phyloP scores from a whole-genome alignment of 1,140 invertebrate species.

The Drosophila equinoxialis region DNA sequence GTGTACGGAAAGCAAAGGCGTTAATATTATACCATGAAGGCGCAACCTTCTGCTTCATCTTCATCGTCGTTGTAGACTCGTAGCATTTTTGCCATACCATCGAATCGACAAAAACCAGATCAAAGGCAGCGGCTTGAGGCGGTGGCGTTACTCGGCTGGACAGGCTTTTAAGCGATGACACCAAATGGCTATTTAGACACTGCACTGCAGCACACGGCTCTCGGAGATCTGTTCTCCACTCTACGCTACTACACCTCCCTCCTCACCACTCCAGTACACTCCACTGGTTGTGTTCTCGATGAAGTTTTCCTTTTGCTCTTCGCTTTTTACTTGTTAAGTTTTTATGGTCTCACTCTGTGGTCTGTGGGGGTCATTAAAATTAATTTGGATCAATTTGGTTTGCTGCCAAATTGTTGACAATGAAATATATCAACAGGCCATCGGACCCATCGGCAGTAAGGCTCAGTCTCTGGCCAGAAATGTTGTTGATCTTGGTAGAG shows the following conservation, averaged over 20 bases:
- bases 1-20: constrained; percentile 50
- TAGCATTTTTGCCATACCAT: constrained; percentile 71
- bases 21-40: constrained; percentile 69
- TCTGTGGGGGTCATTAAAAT: constrained; percentile 81
- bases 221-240: constrained; percentile 1
- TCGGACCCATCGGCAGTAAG: constrained; percentile 13
- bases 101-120: constrained; percentile 48
- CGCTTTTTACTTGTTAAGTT: constrained; percentile 55
- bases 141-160: constrained; percentile 72
- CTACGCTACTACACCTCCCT: background rate
- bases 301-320: background rate
- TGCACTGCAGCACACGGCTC: constrained; percentile 29
- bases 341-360: constrained; percentile 65
- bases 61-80: constrained; percentile 2
- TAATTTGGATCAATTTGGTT: constrained; percentile 83
- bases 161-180: constrained; percentile 83
- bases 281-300: background rate
- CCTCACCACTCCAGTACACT: background rate
- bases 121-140: constrained; percentile 71
- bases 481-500: constrained; percentile 48
- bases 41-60: constrained; percentile 41
- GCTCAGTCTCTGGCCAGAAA: constrained; percentile 2
- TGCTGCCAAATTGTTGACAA: constrained; percentile 83
- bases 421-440: constrained; percentile 74
- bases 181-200: constrained; percentile 83